Evolutionary conservation across 2,797 vertebrate genomes (phyloP), one percentile per base, ranked within the genome.

Genomic region (Decapterus maruadsi): DNA sequence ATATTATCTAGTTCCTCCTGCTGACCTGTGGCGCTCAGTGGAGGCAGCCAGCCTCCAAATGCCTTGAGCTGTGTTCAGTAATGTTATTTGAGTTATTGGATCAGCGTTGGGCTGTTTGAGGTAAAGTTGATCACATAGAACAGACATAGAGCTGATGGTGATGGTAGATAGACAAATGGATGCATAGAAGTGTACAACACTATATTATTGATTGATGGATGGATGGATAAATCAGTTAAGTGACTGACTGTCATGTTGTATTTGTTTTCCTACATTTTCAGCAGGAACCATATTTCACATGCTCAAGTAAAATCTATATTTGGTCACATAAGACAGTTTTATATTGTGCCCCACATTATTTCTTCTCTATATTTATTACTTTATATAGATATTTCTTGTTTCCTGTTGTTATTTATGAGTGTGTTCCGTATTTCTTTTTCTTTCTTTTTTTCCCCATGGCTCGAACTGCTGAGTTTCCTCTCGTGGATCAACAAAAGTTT

Each of bases 401-500:
- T 42, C 46, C 13, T 16, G 22, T 12, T 20, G n/a, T 40, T 42
- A 31, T 42, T 4, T n/a, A 17, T 62, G 43, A n/a, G 31, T 20
- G 8, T 46, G 17, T 46, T 46, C 45, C 45, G 17, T 46, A 16
- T 46, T 46, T 17, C 45, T 46, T 20, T 0, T 5, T n/a, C 26
- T 16, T 17, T 29, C 0, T 5, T 29, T 36, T n/a, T 17, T 29
- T 8, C 31, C 19, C 50, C 13, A n/a, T n/a, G n/a, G n/a, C 19
- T 55, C 0, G 1, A 61, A 55, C 45, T 6, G 12, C 36, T 42
- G 34, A 40, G 26, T 48, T 70, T 72, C 26, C n/a, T 12, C 22
- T 40, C 63, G 31, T 17, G n/a, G 16, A 79, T 82, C 68, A 82
- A 42, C 29, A 11, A 46, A 67, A 69, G 75, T 72, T 82, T 64